Conservation (phyloP, 2,113 vertebrate species). For the Pithys albifrons region DNA sequence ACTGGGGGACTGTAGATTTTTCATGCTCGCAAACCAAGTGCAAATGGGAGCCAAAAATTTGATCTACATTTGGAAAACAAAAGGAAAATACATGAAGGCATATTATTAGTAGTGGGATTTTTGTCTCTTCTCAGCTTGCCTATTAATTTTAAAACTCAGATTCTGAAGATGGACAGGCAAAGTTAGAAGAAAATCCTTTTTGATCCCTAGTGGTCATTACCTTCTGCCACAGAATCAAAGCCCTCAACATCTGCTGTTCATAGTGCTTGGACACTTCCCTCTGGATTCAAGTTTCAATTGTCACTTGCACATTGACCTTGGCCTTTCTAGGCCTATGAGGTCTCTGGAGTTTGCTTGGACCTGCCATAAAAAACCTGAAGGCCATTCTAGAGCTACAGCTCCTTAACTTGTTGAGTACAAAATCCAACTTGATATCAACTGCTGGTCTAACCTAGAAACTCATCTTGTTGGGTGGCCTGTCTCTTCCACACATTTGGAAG, state of each 20-base stretch:
- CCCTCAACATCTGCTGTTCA: neutral
- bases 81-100: neutral
- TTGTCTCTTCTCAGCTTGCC: neutral
- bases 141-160: neutral
- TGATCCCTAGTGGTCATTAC: neutral
- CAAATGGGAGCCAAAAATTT: conserved; percentile 91
- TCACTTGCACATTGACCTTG: neutral
- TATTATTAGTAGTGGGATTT: neutral
- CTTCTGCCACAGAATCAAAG: neutral
- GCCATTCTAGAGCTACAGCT: neutral
- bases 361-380: neutral
- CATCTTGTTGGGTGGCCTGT: neutral
- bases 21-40: conserved; percentile 85
- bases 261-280: neutral
- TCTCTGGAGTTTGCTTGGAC: neutral
- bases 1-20: conserved; percentile 85
- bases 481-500: rapidly evolving
- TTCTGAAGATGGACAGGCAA: neutral
- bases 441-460: neutral
- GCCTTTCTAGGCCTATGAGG: neutral
- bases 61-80: conserved; percentile 80
- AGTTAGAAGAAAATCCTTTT: neutral
- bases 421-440: neutral
- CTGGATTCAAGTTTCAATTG: neutral
- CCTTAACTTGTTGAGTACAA: neutral